These are phyloP conservation scores for Acleris holmiana DNA, from an alignment of 2,888 invertebrate species.

Conservation along the genomic window DNA sequence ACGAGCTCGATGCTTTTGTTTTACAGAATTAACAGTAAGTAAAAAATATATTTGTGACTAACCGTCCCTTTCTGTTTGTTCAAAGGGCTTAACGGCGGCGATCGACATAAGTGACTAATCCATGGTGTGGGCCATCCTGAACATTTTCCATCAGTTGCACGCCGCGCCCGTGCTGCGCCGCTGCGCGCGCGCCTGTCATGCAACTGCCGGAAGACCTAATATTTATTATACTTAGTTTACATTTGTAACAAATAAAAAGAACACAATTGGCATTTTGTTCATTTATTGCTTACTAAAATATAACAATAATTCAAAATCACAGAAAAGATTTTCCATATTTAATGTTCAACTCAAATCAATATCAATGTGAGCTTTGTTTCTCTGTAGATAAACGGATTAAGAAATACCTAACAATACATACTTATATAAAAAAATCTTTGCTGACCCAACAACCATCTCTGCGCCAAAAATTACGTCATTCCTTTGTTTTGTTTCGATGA, in stretches of 20 bases:
- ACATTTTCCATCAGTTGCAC: conserved; percentile 82
- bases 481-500: too few species aligned
- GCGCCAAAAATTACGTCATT: too few species aligned
- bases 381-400: too few species aligned
- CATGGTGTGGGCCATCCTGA: conserved; percentile 73
- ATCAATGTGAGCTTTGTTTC: too few species aligned
- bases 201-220: conserved; percentile 80
- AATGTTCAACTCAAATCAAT: too few species aligned
- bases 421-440: too few species aligned
- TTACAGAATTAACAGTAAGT: background rate
- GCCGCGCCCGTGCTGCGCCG: conserved; percentile 35
- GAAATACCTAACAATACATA: too few species aligned
- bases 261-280: conserved; percentile 30
- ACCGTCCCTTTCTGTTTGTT: conserved; percentile 26
- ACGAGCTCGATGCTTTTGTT: background rate
- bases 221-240: conserved; percentile 60
- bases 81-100: conserved; percentile 62
- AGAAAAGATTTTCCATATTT: too few species aligned
- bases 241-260: conserved; percentile 50
- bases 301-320: too few species aligned
- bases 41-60: conserved; percentile 17
- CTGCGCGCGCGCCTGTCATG: conserved; percentile 49
- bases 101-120: conserved; percentile 60
- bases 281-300: background rate
- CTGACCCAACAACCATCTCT: too few species aligned